These are phyloP conservation scores for Nasonovia ribisnigri DNA, from an alignment of 2,888 invertebrate species.

Conservation along the genomic window DNA sequence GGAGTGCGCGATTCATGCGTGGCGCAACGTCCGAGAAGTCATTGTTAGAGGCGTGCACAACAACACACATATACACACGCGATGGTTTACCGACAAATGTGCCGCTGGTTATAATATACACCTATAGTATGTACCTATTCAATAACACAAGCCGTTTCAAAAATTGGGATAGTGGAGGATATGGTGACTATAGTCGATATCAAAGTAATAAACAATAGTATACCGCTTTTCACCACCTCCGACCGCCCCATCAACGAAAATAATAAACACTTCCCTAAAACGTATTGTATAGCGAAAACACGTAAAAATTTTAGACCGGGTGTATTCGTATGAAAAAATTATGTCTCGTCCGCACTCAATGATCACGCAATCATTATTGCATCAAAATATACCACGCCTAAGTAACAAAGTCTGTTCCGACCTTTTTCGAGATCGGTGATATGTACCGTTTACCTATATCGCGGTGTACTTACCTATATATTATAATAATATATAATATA, in stretches of 20 bases:
- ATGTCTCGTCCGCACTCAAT: not conserved
- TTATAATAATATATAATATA: not conserved
- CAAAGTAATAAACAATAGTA: not conserved
- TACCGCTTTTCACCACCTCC: not conserved
- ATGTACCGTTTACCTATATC: not conserved
- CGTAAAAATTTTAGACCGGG: no score
- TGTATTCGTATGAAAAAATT: not conserved
- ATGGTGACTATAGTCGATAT: not conserved
- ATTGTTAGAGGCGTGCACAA: not conserved
- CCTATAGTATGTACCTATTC: not conserved
- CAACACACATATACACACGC: not conserved
- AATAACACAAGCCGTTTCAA: not conserved
- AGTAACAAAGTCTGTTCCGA: not conserved
- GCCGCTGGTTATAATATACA: no score
- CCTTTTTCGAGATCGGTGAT: not conserved
- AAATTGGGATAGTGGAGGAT: not conserved
- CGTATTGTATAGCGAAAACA: no score
- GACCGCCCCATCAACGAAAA: not conserved
- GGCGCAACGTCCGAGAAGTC: not conserved
- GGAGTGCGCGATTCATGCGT: not conserved
- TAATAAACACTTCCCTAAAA: not conserved
- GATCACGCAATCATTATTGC: not conserved
- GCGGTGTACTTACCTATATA: not conserved
- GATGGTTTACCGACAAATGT: not conserved
- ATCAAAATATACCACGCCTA: not conserved